These are phyloP conservation scores for Marmota monax DNA, from an alignment of 2,113 vertebrate species.

Conservation along the genomic window DNA sequence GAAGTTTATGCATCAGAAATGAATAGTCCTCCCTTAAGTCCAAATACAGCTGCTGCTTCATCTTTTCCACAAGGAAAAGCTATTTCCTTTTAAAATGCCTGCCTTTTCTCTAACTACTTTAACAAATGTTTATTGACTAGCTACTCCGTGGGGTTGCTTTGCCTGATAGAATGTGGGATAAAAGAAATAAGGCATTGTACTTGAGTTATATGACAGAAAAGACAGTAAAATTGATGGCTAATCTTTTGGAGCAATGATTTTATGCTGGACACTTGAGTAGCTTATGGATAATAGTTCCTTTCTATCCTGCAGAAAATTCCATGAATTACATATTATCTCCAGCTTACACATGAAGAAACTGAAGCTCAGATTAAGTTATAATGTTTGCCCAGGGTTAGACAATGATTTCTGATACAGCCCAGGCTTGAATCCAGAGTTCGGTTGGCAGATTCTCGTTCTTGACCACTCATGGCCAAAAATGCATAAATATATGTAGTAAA, in stretches of 20 bases:
- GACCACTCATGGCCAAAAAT: background rate
- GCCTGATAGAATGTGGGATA: background rate
- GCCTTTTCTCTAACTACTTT: background rate
- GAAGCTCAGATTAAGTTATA: background rate
- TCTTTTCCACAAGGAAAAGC: background rate
- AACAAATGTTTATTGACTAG: background rate
- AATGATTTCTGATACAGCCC: background rate
- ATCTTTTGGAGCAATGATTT: background rate
- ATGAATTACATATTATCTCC: background rate
- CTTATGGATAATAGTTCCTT: background rate
- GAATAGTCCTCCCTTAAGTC: background rate
- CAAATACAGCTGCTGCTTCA: background rate
- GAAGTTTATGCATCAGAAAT: background rate
- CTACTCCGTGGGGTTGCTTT: background rate
- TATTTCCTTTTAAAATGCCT: constrained; percentile 27
- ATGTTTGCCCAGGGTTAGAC: background rate
- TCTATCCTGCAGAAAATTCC: background rate
- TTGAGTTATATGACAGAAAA: background rate
- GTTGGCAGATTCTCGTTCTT: background rate
- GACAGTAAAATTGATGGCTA: background rate
- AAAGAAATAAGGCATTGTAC: background rate
- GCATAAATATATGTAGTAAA: background rate
- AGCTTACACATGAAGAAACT: background rate
- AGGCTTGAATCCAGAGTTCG: background rate
- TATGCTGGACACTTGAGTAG: background rate